Base-by-base conservation (phyloP, 2,113 vertebrate species). In the Tenrec ecaudatus region DNA sequence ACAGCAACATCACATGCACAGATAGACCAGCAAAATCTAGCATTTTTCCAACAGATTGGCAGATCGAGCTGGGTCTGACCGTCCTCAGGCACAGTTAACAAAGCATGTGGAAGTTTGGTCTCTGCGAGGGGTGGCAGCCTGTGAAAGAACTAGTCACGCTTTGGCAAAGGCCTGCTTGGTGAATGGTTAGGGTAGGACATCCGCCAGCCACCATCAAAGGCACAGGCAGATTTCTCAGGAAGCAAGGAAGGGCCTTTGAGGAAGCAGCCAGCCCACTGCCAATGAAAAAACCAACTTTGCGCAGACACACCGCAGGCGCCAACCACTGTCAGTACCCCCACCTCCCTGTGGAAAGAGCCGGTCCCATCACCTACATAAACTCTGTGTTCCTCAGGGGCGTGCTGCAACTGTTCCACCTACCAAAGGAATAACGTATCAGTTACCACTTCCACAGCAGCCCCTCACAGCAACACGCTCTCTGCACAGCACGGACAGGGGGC, bases 341-440 rank as follows among this genome's bases (percentile, higher is more conserved):
- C 10, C 0, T 71, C 15, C 0, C 95, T 33, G 71, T 2, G 9
- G 94, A 19, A 0, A 19, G 69, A 62, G 91, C 53, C 76, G 75
- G 77, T 33, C 69, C 14, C 78, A 27, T 86, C 96, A 99, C 99
- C 97, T 99, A 99, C 99, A 99, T 98, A 98, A 99, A 99, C 96
- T 99, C 99, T 98, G 98, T 98, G 97, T 98, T 99, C 98, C 98
- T 98, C 98, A 99, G 92, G 89, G 99, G 99, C 84, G 99, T 99
- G 98, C 98, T 99, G 98, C 98, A 98, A 98, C 92, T 98, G 98
- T 99, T 99, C 99, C 99, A 99, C 99, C 99, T 99, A 98, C 96
- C 98, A 97, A 98, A 98, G 98, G 98, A 99, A 98, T 77, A 97
- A 96, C 96, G 96, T 29, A 96, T 95, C 86, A 85, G 83, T 97